Evolutionary conservation across 2,888 invertebrate genomes (phyloP), one percentile per base, ranked within the genome.

Genomic region (Deilephila porcellus): DNA sequence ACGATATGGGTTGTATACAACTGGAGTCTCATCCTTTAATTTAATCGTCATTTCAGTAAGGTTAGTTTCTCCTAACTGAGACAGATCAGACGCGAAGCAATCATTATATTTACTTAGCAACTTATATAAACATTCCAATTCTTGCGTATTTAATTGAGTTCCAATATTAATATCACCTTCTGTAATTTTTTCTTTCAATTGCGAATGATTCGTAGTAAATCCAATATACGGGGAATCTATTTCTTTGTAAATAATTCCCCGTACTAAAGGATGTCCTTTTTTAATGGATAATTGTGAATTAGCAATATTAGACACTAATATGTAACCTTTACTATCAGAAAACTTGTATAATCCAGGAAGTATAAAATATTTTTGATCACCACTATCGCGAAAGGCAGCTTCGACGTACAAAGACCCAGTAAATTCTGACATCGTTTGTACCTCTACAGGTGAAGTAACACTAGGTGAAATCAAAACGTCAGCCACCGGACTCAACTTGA

Each of bases 311-410:
- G 60, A 60, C 1, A 60, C 20, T 29, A 60, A 20, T 60, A 60
- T 25, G 60, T 60, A 60, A 20, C 60, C 60, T 14, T 60, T 60
- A 60, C 60, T 60, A 25, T 60, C 60, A 25, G 8, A 20, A 60
- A 60, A 60, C 20, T 14, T 11, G 14, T 60, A 60, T 14, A 60
- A 60, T 1, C 60, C 60, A 14, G 60, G 60, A 8, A 60, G 20
- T 60, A 60, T 20, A 8, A 60, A 25, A 60, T 60, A 60, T 60
- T 60, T 60, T 20, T 60, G 6, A 25, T n/a, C n/a, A n/a, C n/a
- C n/a, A n/a, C n/a, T n/a, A n/a, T n/a, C n/a, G n/a, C n/a, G n/a
- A n/a, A n/a, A n/a, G n/a, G n/a, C n/a, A n/a, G n/a, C n/a, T n/a
- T n/a, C n/a, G n/a, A n/a, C n/a, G n/a, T n/a, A n/a, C n/a, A n/a